Conservation (phyloP, 2,888 invertebrate species). For the Nephrocerus scutellatus region DNA sequence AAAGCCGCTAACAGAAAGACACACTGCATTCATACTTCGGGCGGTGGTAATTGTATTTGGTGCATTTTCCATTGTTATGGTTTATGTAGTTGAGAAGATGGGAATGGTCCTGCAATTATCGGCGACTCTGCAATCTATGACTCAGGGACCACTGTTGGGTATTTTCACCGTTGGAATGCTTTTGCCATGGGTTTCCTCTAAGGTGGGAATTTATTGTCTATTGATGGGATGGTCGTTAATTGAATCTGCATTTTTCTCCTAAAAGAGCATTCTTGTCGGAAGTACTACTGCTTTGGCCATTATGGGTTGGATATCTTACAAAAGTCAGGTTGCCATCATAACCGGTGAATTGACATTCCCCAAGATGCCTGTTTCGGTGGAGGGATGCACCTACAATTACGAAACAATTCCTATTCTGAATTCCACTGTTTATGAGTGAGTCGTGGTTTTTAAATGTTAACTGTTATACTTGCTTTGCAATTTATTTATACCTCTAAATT, state of each 20-base stretch:
- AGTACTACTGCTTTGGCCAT: conserved; percentile 55
- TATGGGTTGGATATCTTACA: conserved; percentile 60
- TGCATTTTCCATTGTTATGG: conserved; percentile 55
- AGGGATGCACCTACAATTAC: conserved; percentile 29
- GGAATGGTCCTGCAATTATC: conserved; percentile 62
- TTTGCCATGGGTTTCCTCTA: conserved; percentile 57
- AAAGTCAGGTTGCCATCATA: conserved; percentile 61
- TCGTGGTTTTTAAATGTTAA: background rate
- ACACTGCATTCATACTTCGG: conserved; percentile 56
- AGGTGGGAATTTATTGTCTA: no score
- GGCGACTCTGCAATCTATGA: conserved; percentile 56
- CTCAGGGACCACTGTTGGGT: conserved; percentile 60
- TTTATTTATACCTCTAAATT: background rate
- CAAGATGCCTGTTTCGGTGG: conserved; percentile 30
- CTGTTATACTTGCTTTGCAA: background rate
- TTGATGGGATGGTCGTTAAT: no score
- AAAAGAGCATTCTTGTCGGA: conserved; percentile 61
- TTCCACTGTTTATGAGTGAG: conserved; percentile 21
- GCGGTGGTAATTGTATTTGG: conserved; percentile 61
- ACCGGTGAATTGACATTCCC: conserved; percentile 50
- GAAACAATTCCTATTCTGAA: conserved; percentile 19
- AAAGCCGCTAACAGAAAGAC: conserved; percentile 50
- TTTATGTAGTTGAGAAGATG: conserved; percentile 62
- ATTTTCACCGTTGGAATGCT: conserved; percentile 62
- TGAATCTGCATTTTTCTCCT: background rate